Percentiles rank a stretch among this genome's conserved stretches.
Evolutionary conservation across 2,797 vertebrate genomes (phyloP).

Genomic region (Karalla daura): DNA sequence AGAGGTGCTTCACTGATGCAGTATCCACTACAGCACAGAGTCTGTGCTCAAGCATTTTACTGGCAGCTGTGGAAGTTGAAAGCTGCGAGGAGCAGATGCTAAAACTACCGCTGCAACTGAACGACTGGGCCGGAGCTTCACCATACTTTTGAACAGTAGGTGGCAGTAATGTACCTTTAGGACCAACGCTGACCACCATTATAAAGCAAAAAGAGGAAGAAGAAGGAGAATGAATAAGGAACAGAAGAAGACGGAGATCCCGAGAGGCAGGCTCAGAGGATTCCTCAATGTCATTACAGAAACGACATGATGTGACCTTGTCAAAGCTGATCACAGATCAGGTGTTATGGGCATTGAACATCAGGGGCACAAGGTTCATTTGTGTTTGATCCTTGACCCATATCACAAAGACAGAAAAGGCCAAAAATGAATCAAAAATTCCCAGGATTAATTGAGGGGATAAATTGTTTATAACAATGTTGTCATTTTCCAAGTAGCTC

Average conservation of each 20-base stretch:
- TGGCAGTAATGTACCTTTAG: constrained; percentile 54
- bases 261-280: constrained; percentile 12
- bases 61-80: constrained; percentile 19
- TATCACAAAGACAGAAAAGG: background rate
- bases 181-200: constrained; percentile 7
- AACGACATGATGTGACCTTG: constrained; percentile 4
- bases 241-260: background rate
- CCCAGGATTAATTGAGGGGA: too few relatives aligned
- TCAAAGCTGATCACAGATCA: constrained; percentile 3
- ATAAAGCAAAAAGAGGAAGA: constrained; percentile 11
- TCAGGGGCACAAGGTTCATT: background rate
- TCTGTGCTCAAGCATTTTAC: background rate
- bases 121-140: background rate
- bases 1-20: background rate
- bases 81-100: background rate
- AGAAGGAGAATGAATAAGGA: background rate
- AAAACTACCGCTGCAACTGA: background rate
- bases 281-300: constrained; percentile 36
- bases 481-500: too few relatives aligned
- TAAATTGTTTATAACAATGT: too few relatives aligned
- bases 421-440: background rate
- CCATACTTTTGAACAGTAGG: constrained; percentile 45
- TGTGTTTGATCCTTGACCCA: background rate
- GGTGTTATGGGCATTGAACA: background rate
- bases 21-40: constrained; percentile 1